Conservation (phyloP, 2,113 vertebrate genomes). For the Scortum barcoo region DNA sequence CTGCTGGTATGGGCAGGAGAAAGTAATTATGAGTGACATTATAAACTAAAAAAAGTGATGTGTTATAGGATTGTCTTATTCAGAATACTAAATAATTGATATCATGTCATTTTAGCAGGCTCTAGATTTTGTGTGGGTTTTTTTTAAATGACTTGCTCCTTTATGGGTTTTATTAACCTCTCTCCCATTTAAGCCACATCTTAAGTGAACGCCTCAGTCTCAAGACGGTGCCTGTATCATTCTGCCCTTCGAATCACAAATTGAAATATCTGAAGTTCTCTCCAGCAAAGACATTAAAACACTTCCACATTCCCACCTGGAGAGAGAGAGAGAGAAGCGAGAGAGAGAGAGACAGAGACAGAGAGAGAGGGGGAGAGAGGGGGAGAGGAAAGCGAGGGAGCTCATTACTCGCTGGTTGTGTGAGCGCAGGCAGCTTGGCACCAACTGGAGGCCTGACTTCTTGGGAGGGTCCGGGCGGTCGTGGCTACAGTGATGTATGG, state of each 20-base stretch:
- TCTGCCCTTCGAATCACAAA: constrained; percentile 55
- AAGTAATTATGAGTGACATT: neutral
- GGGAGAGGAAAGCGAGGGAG: constrained; percentile 20
- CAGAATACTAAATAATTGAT: neutral
- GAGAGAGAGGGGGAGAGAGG: constrained; percentile 7
- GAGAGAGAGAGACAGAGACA: neutral
- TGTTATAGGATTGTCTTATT: neutral
- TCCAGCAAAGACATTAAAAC: constrained; percentile 54
- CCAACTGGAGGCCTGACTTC: constrained; percentile 75
- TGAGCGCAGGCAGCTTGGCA: constrained; percentile 57
- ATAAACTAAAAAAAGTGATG: neutral
- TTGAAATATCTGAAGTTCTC: constrained; percentile 70
- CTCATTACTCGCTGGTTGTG: constrained; percentile 65
- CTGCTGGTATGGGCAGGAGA: neutral
- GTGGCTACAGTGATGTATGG: constrained; percentile 88
- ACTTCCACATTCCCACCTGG: constrained; percentile 63
- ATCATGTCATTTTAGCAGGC: no score
- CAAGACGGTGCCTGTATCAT: constrained; percentile 15
- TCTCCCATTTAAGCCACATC: constrained; percentile 19
- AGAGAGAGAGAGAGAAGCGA: constrained; percentile 35
- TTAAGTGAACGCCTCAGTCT: constrained; percentile 17
- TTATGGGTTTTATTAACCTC: constrained; percentile 15
- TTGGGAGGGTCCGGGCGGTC: constrained; percentile 79
- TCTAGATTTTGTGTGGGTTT: neutral
- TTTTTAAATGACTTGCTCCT: neutral